Evolutionary conservation across 64 coral and sea anemone species (phyloP).

Genomic region (Catalaphyllia jardinei): DNA sequence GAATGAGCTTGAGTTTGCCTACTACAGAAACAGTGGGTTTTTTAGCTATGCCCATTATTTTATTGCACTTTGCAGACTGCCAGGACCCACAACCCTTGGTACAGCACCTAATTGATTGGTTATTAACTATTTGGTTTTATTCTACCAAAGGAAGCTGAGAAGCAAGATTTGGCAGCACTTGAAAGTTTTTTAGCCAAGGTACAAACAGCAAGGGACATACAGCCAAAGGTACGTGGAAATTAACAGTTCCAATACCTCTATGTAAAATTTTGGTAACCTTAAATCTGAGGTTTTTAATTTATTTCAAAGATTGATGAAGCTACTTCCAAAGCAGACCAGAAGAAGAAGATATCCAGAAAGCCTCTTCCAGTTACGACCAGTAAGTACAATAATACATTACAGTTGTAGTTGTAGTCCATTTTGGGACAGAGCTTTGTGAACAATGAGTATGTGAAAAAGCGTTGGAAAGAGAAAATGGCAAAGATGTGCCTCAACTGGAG

Average conservation of each 20-base stretch:
- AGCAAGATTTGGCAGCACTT: slow-evolving; percentile 29
- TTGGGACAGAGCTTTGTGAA: neutral
- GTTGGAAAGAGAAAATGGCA: no score
- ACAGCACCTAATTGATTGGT: no score
- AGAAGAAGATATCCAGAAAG: neutral
- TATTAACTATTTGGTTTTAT: neutral
- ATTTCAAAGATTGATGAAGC: slow-evolving; percentile 14
- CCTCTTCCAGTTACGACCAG: neutral
- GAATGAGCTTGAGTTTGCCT: no score
- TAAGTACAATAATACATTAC: neutral
- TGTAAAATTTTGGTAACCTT: no score
- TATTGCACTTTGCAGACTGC: no score
- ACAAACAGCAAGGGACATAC: slow-evolving; percentile 8
- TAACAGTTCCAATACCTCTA: no score
- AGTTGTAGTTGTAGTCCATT: neutral
- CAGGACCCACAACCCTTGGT: no score
- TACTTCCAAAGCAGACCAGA: neutral
- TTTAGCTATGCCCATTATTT: no score
- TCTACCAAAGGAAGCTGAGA: neutral
- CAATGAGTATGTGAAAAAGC: no score
- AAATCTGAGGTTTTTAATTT: neutral
- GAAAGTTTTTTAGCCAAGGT: slow-evolving; percentile 25
- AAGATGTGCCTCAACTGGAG: no score
- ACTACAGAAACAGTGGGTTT: no score
- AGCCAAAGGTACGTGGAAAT: neutral